A percentile compares a stretch with the other conserved stretches of the same genome.
phyloP scores from a whole-genome alignment of 2,888 invertebrate genomes.

The Drosophila differens region DNA sequence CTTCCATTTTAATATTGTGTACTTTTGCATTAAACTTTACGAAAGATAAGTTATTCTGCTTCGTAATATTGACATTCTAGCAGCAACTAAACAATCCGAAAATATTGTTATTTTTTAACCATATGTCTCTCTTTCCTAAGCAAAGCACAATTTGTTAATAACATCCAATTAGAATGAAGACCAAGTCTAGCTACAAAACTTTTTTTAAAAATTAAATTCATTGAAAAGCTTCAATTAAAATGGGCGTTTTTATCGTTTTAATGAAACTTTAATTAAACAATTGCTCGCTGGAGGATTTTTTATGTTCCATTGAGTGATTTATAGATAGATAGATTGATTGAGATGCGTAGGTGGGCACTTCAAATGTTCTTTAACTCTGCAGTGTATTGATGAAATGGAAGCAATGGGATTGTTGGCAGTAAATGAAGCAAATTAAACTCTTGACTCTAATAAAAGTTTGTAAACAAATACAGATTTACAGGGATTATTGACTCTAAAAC shows the following conservation, averaged over 20 bases:
- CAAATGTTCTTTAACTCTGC: neutral
- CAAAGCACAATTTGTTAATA: neutral
- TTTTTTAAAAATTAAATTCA: slow-evolving; percentile 12
- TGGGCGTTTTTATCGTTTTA: slow-evolving; percentile 39
- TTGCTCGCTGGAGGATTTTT: slow-evolving; percentile 36
- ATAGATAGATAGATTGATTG: slow-evolving; percentile 22
- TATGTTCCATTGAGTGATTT: slow-evolving; percentile 37
- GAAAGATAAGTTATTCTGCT: neutral
- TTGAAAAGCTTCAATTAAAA: slow-evolving; percentile 34
- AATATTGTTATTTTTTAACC: neutral
- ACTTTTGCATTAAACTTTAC: neutral
- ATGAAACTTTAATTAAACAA: slow-evolving; percentile 65
- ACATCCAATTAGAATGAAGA: neutral
- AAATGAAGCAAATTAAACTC: neutral
- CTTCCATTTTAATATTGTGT: too few relatives aligned
- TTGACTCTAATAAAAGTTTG: neutral
- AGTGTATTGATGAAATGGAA: neutral
- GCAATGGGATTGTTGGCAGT: neutral
- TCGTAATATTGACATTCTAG: neutral
- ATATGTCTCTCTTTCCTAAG: neutral
- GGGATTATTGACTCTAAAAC: neutral
- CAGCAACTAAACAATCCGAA: neutral
- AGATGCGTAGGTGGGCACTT: slow-evolving; percentile 1
- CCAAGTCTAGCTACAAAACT: neutral
- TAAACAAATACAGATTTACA: neutral